A percentile compares a stretch with the other conserved stretches of the same genome.
Conservation (phyloP, 2,888 invertebrate species). For the Trypoxylon attenuatum region DNA sequence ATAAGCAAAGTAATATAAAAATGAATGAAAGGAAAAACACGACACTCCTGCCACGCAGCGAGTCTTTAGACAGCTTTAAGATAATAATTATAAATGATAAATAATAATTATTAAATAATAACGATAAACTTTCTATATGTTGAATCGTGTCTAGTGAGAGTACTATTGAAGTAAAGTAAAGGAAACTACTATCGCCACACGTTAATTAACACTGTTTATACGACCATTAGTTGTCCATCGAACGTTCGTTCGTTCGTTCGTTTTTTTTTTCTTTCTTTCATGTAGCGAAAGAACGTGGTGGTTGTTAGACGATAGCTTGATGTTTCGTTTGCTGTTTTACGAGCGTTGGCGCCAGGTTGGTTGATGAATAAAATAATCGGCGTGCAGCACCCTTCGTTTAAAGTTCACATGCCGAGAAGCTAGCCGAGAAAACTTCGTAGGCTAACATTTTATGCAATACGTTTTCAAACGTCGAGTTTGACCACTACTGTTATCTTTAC, state of each 20-base stretch:
- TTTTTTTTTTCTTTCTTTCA: slow-evolving; percentile 45
- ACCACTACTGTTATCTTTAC: slow-evolving; percentile 57
- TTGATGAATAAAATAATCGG: too few relatives aligned
- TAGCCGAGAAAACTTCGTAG: slow-evolving; percentile 33
- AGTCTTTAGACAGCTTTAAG: slow-evolving; percentile 73
- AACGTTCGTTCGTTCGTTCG: too few relatives aligned
- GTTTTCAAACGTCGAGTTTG: too few relatives aligned
- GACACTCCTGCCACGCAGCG: slow-evolving; percentile 71
- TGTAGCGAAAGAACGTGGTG: slow-evolving; percentile 58
- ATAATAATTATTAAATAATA: slow-evolving; percentile 72
- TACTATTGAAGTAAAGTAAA: slow-evolving; percentile 67
- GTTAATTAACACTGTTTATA: slow-evolving; percentile 61
- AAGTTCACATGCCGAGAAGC: slow-evolving; percentile 18
- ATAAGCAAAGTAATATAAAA: slow-evolving; percentile 59
- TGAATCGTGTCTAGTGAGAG: slow-evolving; percentile 73
- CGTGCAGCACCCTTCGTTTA: slow-evolving; percentile 29
- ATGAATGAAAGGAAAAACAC: slow-evolving; percentile 51
- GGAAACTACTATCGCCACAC: slow-evolving; percentile 61
- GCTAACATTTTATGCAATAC: slow-evolving; percentile 55
- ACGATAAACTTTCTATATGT: slow-evolving; percentile 73
- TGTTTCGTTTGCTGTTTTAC: slow-evolving; percentile 72
- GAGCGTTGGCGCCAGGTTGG: slow-evolving; percentile 62
- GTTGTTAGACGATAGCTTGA: slow-evolving; percentile 70
- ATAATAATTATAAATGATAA: slow-evolving; percentile 71
- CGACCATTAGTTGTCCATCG: slow-evolving; percentile 61